Conservation (phyloP, 2,888 invertebrate species). For the Bursaphelenchus okinawaensis region DNA sequence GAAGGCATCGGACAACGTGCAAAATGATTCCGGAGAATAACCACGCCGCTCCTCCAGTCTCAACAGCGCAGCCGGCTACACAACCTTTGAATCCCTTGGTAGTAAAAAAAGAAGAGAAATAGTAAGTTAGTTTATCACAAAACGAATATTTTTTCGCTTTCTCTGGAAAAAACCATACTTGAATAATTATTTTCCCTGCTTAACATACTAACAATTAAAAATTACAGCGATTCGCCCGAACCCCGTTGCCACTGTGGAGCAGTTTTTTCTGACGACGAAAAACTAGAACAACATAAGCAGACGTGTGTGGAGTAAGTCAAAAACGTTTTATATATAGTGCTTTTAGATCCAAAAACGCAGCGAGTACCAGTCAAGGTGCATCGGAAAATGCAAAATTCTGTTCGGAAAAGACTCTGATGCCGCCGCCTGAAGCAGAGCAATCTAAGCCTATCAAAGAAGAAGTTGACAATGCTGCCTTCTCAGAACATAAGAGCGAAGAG, state of each 20-base stretch:
- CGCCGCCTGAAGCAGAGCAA: conserved; percentile 8
- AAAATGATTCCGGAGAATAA: conserved; percentile 2
- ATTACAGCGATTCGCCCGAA: not conserved
- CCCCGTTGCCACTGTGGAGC: not conserved
- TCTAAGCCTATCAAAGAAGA: not conserved
- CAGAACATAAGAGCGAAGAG: not conserved
- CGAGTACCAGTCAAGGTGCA: not conserved
- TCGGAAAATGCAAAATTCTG: not conserved
- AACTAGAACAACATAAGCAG: not conserved
- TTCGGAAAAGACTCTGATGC: conserved; percentile 1
- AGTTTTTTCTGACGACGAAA: not conserved
- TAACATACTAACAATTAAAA: not conserved
- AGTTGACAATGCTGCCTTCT: not conserved
- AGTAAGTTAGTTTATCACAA: conserved; percentile 1
- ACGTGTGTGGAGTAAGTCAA: not conserved
- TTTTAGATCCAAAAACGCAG: not conserved
- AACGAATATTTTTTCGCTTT: no score
- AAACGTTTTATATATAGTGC: not conserved
- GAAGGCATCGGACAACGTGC: conserved; percentile 11
- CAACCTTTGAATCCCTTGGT: not conserved
- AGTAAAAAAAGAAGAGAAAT: not conserved
- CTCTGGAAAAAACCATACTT: no score
- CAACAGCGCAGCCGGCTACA: not conserved
- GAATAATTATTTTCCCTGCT: no score
- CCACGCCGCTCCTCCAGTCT: not conserved